Evolutionary conservation across 2,888 invertebrate species (phyloP), one percentile per base, ranked within the genome.

Genomic region (Himalopsyche tibetana): DNA sequence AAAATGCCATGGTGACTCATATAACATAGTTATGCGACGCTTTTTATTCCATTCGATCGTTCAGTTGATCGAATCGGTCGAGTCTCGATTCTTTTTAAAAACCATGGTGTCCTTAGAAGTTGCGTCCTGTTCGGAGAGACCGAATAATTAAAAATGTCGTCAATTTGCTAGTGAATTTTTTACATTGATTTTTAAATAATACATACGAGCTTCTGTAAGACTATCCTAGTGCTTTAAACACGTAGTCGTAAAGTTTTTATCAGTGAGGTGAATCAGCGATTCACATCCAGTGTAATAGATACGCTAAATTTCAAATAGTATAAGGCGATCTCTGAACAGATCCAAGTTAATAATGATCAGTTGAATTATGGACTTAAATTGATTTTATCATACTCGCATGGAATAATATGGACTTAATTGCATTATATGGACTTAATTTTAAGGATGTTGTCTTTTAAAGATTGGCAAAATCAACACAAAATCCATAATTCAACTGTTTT

Each of bases 141-240:
- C 74, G 74, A 74, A 74, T 74, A 12, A 74, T 74, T 74, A 38
- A 74, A 36, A 74, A 15, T 36, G 74, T 36, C 74, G 74, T 74
- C 74, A 74, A 74, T 74, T 74, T 74, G 74, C 74, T 74, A 74
- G 74, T 74, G 74, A 74, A 38, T 74, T 74, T 74, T 74, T 74
- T 74, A 74, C 12, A 74, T 74, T 74, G 74, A 36, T 74, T 74
- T 69, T 74, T 74, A 36, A 74, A 74, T 74, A 74, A 74, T 74
- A 74, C 36, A 74, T 74, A 74, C 36, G 74, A 74, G 74, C 74
- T 74, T 74, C 74, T 74, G 74, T 74, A 74, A 74, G 74, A 74
- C 74, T 74, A 63, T 36, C 38, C 19, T 74, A 74, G 74, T 74
- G 74, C 74, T 74, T 74, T 74, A 74, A 74, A 74, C 74, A 74